Percentiles rank a stretch among this genome's conserved stretches.
Conservation (phyloP, 1,140 invertebrate genomes). For the Lepidurus couesii region DNA sequence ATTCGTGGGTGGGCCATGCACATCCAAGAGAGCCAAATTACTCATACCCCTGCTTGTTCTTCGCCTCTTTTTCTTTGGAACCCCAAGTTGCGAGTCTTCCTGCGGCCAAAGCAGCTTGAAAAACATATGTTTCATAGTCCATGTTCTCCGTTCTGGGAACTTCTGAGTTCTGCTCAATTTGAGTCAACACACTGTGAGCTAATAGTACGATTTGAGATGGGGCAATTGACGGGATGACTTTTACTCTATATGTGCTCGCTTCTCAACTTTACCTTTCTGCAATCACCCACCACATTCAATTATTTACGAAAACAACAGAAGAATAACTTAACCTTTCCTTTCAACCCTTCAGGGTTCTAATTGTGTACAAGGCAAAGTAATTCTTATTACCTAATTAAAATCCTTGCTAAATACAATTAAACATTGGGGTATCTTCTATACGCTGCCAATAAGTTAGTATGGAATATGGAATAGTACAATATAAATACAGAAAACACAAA, state of each 20-base stretch:
- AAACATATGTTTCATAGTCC: not conserved
- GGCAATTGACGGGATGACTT: no score
- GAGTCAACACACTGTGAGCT: not conserved
- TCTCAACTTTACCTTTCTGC: no score
- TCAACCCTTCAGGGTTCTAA: no score
- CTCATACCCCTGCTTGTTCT: not conserved
- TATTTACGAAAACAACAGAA: no score
- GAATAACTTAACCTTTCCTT: no score
- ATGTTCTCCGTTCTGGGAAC: not conserved
- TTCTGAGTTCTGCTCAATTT: not conserved
- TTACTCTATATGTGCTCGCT: no score
- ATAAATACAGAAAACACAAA: no score
- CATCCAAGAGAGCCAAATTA: not conserved
- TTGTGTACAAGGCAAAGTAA: no score
- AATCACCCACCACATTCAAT: no score
- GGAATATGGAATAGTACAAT: no score
- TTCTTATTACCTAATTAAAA: no score
- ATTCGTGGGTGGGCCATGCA: slow-evolving; percentile 3
- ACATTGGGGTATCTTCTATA: not conserved
- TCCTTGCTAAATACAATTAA: not conserved
- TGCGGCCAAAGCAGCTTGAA: not conserved
- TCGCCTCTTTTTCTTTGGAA: not conserved
- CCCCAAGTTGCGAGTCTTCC: not conserved
- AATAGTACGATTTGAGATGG: not conserved
- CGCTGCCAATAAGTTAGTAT: not conserved